Conservation (phyloP, 2,888 invertebrate species). For the Anodontia alba region DNA sequence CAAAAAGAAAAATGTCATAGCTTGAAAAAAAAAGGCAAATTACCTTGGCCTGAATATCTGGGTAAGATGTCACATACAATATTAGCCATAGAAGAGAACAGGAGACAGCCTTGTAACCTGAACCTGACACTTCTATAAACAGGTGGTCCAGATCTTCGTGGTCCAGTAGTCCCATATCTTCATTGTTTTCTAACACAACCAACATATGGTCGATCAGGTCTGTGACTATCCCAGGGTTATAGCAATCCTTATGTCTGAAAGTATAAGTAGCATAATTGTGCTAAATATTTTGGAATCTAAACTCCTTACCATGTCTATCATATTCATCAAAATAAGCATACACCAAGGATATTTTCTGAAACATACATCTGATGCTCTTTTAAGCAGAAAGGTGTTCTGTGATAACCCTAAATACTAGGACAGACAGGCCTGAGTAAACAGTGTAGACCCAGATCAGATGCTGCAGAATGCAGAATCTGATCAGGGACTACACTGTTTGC, state of each 20-base stretch:
- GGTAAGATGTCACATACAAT: conserved; percentile 72
- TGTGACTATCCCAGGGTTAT: conserved; percentile 67
- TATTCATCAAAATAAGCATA: too few relatives aligned
- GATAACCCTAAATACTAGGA: too few relatives aligned
- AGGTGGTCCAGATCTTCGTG: conserved; percentile 72
- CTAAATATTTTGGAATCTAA: too few relatives aligned
- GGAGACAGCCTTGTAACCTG: conserved; percentile 68
- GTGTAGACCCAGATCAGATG: too few relatives aligned
- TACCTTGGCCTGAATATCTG: conserved; percentile 68
- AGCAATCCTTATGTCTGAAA: conserved; percentile 75
- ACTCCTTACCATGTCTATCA: too few relatives aligned
- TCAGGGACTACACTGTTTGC: too few relatives aligned
- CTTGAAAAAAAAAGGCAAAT: neutral
- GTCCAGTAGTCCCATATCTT: conserved; percentile 69
- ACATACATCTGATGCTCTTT: too few relatives aligned
- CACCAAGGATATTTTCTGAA: too few relatives aligned
- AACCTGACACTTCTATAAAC: conserved; percentile 69
- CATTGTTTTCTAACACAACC: conserved; percentile 72
- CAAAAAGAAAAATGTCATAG: too few relatives aligned
- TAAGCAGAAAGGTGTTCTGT: too few relatives aligned
- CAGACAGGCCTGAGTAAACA: too few relatives aligned
- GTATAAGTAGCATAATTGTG: neutral
- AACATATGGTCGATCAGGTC: conserved; percentile 77
- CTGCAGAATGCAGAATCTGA: too few relatives aligned
- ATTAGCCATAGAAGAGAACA: conserved; percentile 73